A percentile compares a stretch with the other conserved stretches of the same genome.
Conservation (phyloP, 2,797 vertebrate genomes). For the Diplodus sargus region DNA sequence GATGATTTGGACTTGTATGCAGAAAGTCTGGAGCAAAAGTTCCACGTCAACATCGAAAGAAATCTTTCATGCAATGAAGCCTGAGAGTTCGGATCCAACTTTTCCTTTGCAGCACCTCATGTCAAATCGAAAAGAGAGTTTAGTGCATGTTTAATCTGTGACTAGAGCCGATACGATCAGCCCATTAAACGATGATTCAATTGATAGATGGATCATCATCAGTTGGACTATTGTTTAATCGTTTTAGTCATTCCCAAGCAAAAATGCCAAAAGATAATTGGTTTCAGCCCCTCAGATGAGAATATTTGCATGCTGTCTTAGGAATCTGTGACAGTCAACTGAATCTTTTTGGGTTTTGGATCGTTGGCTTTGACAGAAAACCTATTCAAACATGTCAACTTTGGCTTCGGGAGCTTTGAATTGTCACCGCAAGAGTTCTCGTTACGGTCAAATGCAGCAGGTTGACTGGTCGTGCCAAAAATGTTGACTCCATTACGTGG, state of each 20-base stretch:
- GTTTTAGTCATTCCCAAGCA: neutral
- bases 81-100: neutral
- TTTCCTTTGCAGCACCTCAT: too few species aligned
- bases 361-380: neutral
- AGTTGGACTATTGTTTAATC: too few species aligned
- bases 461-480: neutral
- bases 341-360: neutral
- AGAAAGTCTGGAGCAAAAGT: constrained; percentile 4
- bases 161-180: neutral
- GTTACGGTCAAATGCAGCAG: neutral
- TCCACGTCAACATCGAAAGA: neutral
- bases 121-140: neutral
- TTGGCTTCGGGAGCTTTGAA: neutral
- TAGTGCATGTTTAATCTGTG: neutral
- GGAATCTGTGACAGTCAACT: neutral
- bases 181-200: neutral
- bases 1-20: neutral
- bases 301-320: neutral
- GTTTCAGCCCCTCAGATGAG: neutral
- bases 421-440: neutral
- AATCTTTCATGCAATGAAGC: neutral
- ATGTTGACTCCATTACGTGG: neutral
- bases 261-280: neutral
- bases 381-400: neutral
- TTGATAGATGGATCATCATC: neutral